Conservation (phyloP, 2,888 invertebrate species). For the Agonopterix alstromeriana region DNA sequence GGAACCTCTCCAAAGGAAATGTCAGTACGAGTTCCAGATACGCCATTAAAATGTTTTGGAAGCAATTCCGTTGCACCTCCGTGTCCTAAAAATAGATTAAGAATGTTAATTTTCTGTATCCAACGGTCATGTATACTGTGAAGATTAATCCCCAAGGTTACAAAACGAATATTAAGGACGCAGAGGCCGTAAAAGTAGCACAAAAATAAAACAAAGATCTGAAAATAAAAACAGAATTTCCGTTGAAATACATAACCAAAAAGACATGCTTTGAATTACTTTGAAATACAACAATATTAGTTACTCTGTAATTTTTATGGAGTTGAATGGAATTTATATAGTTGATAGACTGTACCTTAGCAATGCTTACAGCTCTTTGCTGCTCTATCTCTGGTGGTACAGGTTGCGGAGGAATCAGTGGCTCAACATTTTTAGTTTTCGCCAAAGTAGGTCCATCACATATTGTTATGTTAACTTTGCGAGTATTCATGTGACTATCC, state of each 20-base stretch:
- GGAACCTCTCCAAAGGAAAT: slow-evolving; percentile 78
- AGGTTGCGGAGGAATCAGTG: slow-evolving; percentile 80
- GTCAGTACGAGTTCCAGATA: slow-evolving; percentile 86
- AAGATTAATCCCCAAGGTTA: no score
- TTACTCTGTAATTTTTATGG: no score
- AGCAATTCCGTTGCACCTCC: slow-evolving; percentile 89
- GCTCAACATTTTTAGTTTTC: slow-evolving; percentile 51
- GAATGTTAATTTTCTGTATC: no score
- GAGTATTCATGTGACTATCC: slow-evolving; percentile 38
- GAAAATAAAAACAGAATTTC: no score
- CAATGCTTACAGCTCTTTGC: slow-evolving; percentile 87
- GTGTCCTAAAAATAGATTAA: slow-evolving; percentile 79
- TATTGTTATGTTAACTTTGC: slow-evolving; percentile 61
- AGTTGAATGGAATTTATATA: no score
- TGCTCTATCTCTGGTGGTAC: slow-evolving; percentile 90
- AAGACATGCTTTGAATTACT: no score
- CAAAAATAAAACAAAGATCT: no score
- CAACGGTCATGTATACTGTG: no score
- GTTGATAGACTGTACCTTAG: slow-evolving; percentile 81
- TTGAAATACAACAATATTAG: no score
- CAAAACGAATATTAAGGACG: no score
- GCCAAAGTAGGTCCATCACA: slow-evolving; percentile 50
- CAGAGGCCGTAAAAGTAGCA: no score
- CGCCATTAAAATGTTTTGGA: slow-evolving; percentile 90
- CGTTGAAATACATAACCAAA: no score